Evolutionary conservation across 2,113 vertebrate genomes (phyloP).

Genomic region (Lagenorhynchus albirostris): DNA sequence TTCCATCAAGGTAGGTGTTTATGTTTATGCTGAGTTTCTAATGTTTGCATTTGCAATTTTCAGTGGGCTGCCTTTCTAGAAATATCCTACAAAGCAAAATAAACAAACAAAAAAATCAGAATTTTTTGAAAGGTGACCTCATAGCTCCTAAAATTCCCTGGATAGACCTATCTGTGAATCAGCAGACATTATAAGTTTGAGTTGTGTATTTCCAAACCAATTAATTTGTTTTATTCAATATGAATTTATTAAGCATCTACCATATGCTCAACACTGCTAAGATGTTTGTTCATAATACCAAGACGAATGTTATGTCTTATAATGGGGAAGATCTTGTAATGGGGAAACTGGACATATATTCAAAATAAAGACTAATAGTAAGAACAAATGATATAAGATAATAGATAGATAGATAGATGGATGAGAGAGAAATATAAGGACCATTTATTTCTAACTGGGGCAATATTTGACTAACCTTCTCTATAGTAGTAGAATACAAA

Average conservation of each 20-base stretch:
- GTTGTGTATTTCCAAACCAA: background rate
- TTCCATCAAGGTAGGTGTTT: background rate
- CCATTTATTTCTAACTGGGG: background rate
- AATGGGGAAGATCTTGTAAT: background rate
- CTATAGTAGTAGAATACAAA: background rate
- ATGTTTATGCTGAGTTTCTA: background rate
- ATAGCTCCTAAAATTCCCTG: background rate
- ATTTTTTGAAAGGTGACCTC: background rate
- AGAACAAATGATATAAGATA: background rate
- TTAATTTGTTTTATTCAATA: background rate
- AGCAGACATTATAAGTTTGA: background rate
- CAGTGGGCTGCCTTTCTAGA: conserved; percentile 8
- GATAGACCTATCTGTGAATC: background rate
- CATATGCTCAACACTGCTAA: background rate
- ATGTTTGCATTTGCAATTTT: conserved; percentile 41
- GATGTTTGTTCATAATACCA: background rate
- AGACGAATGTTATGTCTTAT: background rate
- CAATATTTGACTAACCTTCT: background rate
- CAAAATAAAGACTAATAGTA: background rate
- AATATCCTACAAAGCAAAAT: conserved; percentile 28
- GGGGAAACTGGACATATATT: background rate
- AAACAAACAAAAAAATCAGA: background rate
- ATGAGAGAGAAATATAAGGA: background rate
- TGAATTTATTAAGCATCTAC: background rate
- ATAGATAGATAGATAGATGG: background rate